Percentiles rank a stretch among this genome's conserved stretches.
phyloP scores from a whole-genome alignment of 2,113 vertebrate species.

The Prolemur simus region DNA sequence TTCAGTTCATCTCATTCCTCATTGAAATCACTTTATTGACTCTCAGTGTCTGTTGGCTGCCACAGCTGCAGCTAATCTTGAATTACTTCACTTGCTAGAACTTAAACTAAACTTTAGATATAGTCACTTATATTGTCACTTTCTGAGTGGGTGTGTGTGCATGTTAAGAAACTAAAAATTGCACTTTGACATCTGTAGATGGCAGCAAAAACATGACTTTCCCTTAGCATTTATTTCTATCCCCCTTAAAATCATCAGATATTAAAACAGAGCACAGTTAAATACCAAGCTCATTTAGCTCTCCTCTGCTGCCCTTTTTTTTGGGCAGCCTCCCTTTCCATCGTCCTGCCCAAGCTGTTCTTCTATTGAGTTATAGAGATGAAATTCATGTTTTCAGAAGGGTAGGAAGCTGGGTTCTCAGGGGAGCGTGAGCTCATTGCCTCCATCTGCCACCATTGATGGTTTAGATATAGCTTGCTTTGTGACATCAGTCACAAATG shows the following conservation, averaged over 20 bases:
- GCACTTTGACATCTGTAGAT: constrained; percentile 79
- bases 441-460: neutral
- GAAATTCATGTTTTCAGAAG: constrained; percentile 22
- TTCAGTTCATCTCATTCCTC: neutral
- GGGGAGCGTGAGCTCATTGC: neutral
- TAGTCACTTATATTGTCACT: neutral
- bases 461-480: neutral
- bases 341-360: neutral
- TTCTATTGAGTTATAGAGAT: neutral
- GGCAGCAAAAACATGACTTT: constrained; percentile 79
- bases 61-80: neutral
- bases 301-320: neutral
- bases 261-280: neutral
- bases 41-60: neutral
- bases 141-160: neutral
- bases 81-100: constrained; percentile 20
- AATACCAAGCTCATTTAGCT: neutral
- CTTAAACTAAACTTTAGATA: neutral
- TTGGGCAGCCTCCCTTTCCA: neutral
- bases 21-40: neutral
- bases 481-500: neutral
- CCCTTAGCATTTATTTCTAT: neutral
- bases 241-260: constrained; percentile 15
- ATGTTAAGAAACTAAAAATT: constrained; percentile 68
- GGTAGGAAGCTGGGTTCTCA: neutral